Evolutionary conservation across 2,113 vertebrate genomes (phyloP).

Genomic region (Cygnus atratus): DNA sequence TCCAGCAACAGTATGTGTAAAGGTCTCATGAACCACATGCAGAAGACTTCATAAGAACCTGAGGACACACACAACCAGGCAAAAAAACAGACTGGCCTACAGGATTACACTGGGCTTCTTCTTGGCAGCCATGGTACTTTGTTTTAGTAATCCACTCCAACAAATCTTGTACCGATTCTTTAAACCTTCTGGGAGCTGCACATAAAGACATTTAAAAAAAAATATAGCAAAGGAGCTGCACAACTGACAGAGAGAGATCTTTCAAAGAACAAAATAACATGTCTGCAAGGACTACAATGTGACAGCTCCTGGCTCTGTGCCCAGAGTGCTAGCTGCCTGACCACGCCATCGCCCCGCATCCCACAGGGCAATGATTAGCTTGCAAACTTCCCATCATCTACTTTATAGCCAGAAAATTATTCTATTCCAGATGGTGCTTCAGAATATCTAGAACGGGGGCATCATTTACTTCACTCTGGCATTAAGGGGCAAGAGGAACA

Average conservation of each 20-base stretch:
- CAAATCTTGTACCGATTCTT: neutral
- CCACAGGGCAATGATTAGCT: neutral
- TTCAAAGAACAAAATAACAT: neutral
- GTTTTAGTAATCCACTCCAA: neutral
- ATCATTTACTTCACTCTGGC: neutral
- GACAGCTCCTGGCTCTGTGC: neutral
- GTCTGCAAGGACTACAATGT: neutral
- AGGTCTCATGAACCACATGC: fast-evolving
- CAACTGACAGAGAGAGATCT: neutral
- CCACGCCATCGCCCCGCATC: neutral
- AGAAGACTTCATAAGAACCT: neutral
- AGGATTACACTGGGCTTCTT: neutral
- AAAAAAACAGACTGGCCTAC: neutral
- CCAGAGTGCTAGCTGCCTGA: neutral
- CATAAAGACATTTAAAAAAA: neutral
- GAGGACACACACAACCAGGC: neutral
- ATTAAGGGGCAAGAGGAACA: neutral
- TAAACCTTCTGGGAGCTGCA: neutral
- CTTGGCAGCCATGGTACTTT: neutral
- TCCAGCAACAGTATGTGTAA: fast-evolving
- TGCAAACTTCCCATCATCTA: neutral
- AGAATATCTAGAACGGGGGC: neutral
- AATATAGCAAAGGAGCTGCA: neutral
- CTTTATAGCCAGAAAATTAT: neutral
- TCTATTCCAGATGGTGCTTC: neutral